Conservation (phyloP, 2,113 vertebrate genomes). For the human (Homo sapiens) region GRCh38 chr6:69736001-69736500, state of each 20-base stretch:
- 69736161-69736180: not conserved
- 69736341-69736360: not conserved
- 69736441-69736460: not conserved
- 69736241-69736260: not conserved
- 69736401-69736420: accelerated
- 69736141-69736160: not conserved
- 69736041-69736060: not conserved
- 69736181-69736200: not conserved
- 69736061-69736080: not conserved
- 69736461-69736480: not conserved
- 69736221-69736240: not conserved
- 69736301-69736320: not conserved
- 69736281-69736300: not conserved
- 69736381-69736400: not conserved
- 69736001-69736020: not conserved
- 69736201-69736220: too few relatives aligned
- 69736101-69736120: not conserved
- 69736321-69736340: not conserved
- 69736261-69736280: not conserved
- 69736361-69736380: not conserved
- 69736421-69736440: not conserved
- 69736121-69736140: not conserved
- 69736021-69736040: not conserved
- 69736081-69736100: not conserved
- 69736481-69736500: not conserved